These are phyloP conservation scores for Nasonovia ribisnigri DNA, from an alignment of 2,888 invertebrate genomes.

Conservation along the genomic window DNA sequence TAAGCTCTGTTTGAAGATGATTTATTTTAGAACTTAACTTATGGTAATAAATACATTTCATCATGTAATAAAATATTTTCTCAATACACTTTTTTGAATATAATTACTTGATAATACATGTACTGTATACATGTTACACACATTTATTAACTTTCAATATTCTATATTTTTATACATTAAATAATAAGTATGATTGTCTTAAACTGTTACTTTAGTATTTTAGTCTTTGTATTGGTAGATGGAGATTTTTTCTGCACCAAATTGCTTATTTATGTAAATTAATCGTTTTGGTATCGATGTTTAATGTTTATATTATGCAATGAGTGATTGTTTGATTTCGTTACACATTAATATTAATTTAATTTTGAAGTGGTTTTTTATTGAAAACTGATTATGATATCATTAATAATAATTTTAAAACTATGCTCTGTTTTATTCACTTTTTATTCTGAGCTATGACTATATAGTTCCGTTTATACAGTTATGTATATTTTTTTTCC, in stretches of 20 bases:
- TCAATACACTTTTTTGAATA: neutral
- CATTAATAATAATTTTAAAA: neutral
- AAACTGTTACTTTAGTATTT: neutral
- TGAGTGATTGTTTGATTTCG: slow-evolving; percentile 10
- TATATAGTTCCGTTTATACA: neutral
- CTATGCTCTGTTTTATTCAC: neutral
- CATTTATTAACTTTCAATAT: neutral
- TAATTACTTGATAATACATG: neutral
- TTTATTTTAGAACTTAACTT: neutral
- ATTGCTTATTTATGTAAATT: slow-evolving; percentile 16
- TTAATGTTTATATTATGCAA: neutral
- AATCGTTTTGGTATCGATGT: neutral
- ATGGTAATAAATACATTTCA: neutral
- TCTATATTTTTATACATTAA: neutral
- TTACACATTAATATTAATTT: neutral
- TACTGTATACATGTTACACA: neutral
- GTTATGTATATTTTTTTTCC: neutral
- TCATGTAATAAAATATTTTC: neutral
- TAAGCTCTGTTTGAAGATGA: neutral
- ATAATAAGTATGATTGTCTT: neutral
- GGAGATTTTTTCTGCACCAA: neutral
- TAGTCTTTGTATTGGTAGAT: neutral
- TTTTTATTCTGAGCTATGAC: neutral
- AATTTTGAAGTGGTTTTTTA: neutral
- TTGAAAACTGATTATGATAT: neutral